A percentile compares a stretch with the other conserved stretches of the same genome.
Evolutionary conservation across 2,888 invertebrate species (phyloP).

Genomic region (Stramonita haemastoma): DNA sequence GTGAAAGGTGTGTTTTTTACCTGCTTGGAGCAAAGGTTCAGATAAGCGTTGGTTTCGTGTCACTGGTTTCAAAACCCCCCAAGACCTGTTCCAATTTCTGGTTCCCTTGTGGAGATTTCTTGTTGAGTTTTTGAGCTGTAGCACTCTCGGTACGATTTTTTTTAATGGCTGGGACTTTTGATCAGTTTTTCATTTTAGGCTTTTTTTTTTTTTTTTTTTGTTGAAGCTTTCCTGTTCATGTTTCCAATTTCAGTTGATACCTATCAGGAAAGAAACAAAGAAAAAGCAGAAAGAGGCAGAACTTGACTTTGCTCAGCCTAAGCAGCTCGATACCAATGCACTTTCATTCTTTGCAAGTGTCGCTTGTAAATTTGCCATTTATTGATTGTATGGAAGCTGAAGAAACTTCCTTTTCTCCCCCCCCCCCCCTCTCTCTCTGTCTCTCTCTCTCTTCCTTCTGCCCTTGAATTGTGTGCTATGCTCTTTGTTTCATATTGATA

Average conservation of each 20-base stretch:
- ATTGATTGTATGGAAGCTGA: not conserved
- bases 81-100: no score
- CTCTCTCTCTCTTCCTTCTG: not conserved
- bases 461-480: not conserved
- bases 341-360: not conserved
- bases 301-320: no score
- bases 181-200: not conserved
- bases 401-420: not conserved
- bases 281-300: no score
- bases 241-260: no score
- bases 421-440: not conserved
- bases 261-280: no score
- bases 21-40: no score
- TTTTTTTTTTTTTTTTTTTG: not conserved
- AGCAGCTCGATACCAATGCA: not conserved
- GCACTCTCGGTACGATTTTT: no score
- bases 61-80: no score
- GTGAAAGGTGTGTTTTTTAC: no score
- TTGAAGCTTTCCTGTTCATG: not conserved
- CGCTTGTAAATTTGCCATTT: not conserved
- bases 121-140: no score
- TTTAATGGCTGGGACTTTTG: not conserved
- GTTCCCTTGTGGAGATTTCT: no score
- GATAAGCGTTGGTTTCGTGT: no score
- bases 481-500: slow-evolving; percentile 12